Evolutionary conservation across 2,888 invertebrate species (phyloP).

Genomic region (Troides helena): DNA sequence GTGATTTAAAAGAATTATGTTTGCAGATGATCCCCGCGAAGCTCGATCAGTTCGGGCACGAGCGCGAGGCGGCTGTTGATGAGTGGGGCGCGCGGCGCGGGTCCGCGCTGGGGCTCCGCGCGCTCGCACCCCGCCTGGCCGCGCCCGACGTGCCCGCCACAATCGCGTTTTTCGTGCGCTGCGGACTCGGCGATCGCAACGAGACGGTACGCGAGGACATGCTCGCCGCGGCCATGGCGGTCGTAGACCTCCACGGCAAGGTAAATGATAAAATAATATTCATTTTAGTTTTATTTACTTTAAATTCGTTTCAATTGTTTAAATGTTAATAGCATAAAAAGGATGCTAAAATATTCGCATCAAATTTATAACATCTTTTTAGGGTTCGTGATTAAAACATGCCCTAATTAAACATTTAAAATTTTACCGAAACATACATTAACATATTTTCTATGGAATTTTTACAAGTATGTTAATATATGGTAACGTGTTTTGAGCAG

Average conservation of each 20-base stretch:
- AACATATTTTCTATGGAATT: too few relatives aligned
- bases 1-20: too few relatives aligned
- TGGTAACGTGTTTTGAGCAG: conserved; percentile 42
- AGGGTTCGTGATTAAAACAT: too few relatives aligned
- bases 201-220: conserved; percentile 92
- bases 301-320: too few relatives aligned
- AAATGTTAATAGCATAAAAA: too few relatives aligned
- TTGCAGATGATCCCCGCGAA: conserved; percentile 89
- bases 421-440: too few relatives aligned
- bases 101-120: conserved; percentile 89
- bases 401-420: too few relatives aligned
- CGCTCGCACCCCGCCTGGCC: conserved; percentile 86
- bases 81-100: conserved; percentile 95
- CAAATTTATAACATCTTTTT: too few relatives aligned
- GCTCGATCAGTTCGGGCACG: conserved; percentile 95
- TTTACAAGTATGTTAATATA: too few relatives aligned
- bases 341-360: too few relatives aligned
- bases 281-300: too few relatives aligned
- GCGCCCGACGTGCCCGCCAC: conserved; percentile 84
- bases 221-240: conserved; percentile 95
- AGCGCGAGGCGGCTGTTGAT: conserved; percentile 91
- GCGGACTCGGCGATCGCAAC: conserved; percentile 92
- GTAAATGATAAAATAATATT: conserved; percentile 50
- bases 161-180: conserved; percentile 91
- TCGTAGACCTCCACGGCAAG: conserved; percentile 96